phyloP scores from a whole-genome alignment of 1,140 invertebrate species.

The Contarinia nasturtii region DNA sequence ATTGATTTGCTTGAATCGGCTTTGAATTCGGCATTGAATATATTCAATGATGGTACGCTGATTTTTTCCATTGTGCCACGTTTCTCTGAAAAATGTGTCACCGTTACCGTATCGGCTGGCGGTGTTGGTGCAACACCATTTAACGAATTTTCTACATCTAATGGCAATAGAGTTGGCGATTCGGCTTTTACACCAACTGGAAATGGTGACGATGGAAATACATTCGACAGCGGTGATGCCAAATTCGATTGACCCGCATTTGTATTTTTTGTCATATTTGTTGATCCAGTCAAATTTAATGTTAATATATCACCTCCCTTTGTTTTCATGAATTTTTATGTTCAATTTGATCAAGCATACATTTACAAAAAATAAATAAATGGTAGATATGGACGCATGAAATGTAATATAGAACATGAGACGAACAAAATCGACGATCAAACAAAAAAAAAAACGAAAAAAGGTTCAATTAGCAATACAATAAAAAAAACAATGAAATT shows the following conservation, averaged over 20 bases:
- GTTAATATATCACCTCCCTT: conserved; percentile 57
- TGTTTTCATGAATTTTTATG: conserved; percentile 11
- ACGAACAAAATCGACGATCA: conserved; percentile 1
- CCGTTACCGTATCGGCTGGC: conserved; percentile 22
- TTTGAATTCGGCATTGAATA: background rate
- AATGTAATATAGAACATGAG: conserved; percentile 2
- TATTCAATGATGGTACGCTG: conserved; percentile 13
- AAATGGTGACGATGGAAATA: background rate
- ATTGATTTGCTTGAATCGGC: background rate
- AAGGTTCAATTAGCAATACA: background rate
- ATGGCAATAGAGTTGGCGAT: conserved; percentile 1
- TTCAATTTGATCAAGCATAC: background rate
- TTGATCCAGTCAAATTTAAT: conserved; percentile 30
- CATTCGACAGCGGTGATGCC: conserved; percentile 6
- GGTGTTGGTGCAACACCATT: conserved; percentile 2
- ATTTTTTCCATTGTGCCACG: conserved; percentile 9
- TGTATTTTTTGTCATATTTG: background rate
- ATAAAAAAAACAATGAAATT: background rate
- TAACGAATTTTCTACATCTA: background rate
- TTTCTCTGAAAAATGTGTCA: conserved; percentile 24
- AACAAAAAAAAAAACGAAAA: conserved; percentile 5
- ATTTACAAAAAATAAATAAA: too few species aligned
- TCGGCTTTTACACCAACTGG: too few species aligned
- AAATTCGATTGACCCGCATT: background rate
- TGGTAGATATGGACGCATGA: conserved; percentile 5